Evolutionary conservation across 1,140 invertebrate species (phyloP), one percentile per base, ranked within the genome.

Genomic region (Bombyx mandarina): DNA sequence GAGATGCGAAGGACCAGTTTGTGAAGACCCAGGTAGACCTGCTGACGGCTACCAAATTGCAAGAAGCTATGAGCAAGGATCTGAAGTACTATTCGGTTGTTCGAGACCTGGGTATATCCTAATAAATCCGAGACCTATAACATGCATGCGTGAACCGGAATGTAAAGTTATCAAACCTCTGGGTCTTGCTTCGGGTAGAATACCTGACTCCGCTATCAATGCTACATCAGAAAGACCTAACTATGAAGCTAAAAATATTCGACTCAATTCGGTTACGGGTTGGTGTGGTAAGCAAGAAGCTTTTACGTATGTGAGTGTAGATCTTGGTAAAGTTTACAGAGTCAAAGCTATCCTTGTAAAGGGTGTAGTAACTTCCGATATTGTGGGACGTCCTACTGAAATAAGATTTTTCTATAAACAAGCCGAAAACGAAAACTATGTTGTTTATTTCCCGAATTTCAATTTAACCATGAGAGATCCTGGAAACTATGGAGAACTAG

Each of bases 401-500:
- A 96, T 99, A 57, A 90, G 97, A 59, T 97, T 99, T 87, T 99
- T 99, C 90, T 99, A 99, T 80, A 99, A 99, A 87, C 94, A 96
- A 87, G 90, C 94, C 5, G 96, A 97, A 83, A 93, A 88, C 66
- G 97, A 98, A 79, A 98, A 98, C 72, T 98, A 98, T 71, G 96
- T 98, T 7, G 96, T 98, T 0, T 98, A 98, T 69, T 98, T 97
- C 89, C 97, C 97, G 9, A 98, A 98, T 72, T 98, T 98, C 77
- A 98, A 97, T 82, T 80, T 98, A 26, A 97, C 96, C 0, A 96
- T 96, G 91, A 89, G 95, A 62, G 96, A 97, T 81, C 96, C 96
- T 35, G 97, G 97, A 66, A 98, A 97, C 78, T 87, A 87, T 50
- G 82, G 84, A 54, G 97, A 98, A 89, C 82, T 99, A 45, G 96